These are phyloP conservation scores for Oxyteleia sp. DNA, from an alignment of 2,888 invertebrate species.

Conservation along the genomic window DNA sequence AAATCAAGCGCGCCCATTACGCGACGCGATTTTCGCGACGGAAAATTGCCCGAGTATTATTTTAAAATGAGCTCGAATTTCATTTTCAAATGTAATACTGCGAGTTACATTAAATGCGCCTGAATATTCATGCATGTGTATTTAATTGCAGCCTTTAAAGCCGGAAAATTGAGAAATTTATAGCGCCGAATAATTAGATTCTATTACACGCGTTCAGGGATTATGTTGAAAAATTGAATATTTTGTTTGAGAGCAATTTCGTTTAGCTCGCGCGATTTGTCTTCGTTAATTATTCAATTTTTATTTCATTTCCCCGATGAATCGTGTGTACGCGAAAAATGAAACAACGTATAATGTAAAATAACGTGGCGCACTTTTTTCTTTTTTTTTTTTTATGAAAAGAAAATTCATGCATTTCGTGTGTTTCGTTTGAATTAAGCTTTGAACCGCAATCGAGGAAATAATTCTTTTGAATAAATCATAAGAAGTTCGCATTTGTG, in stretches of 20 bases:
- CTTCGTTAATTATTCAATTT: conserved; percentile 9
- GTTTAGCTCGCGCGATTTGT: conserved; percentile 20
- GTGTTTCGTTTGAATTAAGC: not conserved
- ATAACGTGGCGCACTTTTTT: not conserved
- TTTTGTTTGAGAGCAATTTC: conserved; percentile 31
- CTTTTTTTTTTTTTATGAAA: not conserved
- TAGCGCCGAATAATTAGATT: conserved; percentile 47
- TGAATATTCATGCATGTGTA: conserved; percentile 53
- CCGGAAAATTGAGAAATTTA: conserved; percentile 51
- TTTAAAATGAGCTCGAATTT: conserved; percentile 37
- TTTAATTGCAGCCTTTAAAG: conserved; percentile 50
- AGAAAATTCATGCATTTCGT: not conserved
- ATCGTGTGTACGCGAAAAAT: no score
- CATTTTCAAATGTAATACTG: conserved; percentile 28
- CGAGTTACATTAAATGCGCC: conserved; percentile 26
- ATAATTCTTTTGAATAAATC: conserved; percentile 28
- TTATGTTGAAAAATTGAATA: conserved; percentile 36
- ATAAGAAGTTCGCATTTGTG: conserved; percentile 22
- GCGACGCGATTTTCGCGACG: conserved; percentile 10
- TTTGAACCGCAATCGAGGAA: not conserved
- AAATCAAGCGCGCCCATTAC: conserved; percentile 12
- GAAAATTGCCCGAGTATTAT: conserved; percentile 3
- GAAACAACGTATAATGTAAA: no score
- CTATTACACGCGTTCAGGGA: conserved; percentile 35
- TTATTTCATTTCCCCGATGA: conserved; percentile 9